Percentiles rank a stretch among this genome's conserved stretches.
Conservation (phyloP, 2,113 vertebrate species). For the Nycticorax nycticorax region DNA sequence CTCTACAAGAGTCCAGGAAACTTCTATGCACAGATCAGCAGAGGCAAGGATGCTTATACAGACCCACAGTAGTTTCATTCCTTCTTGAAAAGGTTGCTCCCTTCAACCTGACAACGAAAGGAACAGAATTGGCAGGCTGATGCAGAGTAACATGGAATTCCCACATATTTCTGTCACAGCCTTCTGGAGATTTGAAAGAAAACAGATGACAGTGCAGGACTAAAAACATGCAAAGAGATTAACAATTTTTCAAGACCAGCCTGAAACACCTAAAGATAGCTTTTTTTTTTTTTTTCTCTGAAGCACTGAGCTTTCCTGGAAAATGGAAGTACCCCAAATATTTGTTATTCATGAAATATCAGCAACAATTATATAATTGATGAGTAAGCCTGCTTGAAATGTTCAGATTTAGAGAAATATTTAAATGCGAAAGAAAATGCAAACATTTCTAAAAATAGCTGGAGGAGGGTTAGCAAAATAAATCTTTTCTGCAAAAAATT, state of each 20-base stretch:
- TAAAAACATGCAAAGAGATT: neutral
- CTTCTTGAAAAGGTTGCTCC: constrained; percentile 1
- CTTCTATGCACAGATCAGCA: neutral
- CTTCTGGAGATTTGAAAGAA: constrained; percentile 43
- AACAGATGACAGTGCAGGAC: constrained; percentile 45
- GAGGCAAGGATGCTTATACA: neutral
- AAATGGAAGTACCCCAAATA: neutral
- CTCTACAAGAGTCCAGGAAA: neutral
- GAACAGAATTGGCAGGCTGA: neutral
- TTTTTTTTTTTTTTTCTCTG: neutral
- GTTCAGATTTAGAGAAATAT: neutral
- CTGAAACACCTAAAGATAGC: constrained; percentile 9
- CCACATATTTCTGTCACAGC: neutral
- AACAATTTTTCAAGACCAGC: constrained; percentile 38
- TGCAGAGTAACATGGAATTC: constrained; percentile 27
- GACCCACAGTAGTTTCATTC: neutral
- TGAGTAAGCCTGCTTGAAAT: neutral
- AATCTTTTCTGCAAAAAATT: neutral
- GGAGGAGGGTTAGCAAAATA: neutral
- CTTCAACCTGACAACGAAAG: neutral
- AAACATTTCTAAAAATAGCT: neutral
- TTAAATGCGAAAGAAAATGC: neutral
- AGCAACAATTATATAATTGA: neutral
- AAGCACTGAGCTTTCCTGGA: neutral
- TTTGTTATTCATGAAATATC: neutral